These are phyloP conservation scores for Pogonomyrmex californicus DNA, from an alignment of 1,140 invertebrate genomes.

Conservation along the genomic window DNA sequence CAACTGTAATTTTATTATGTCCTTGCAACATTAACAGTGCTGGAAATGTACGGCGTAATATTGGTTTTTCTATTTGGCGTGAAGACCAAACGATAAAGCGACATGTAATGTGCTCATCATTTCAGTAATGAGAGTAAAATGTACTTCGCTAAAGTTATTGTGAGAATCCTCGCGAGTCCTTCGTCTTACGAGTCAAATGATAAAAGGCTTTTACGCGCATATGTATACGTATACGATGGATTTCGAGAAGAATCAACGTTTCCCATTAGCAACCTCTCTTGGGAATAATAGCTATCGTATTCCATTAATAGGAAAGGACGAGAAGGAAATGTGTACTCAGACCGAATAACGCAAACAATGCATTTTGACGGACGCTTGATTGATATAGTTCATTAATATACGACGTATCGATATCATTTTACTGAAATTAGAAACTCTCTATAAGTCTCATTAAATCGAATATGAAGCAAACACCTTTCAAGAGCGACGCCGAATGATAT, in stretches of 20 bases:
- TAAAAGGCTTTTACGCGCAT: slow-evolving; percentile 1
- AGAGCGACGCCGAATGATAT: too few relatives aligned
- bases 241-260: neutral
- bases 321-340: neutral
- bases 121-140: slow-evolving; percentile 10
- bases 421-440: neutral
- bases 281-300: neutral
- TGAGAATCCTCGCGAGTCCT: neutral
- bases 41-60: neutral
- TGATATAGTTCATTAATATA: slow-evolving; percentile 6
- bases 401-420: neutral
- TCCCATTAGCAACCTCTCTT: neutral
- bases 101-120: neutral
- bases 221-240: neutral
- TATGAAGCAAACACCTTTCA: neutral
- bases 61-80: neutral
- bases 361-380: neutral
- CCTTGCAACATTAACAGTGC: neutral
- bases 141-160: neutral
- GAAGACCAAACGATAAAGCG: neutral
- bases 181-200: neutral
- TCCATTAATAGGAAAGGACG: neutral
- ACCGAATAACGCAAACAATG: neutral
- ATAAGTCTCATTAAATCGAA: neutral
- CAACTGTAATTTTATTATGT: neutral